Evolutionary conservation across 2,888 invertebrate genomes (phyloP).

Genomic region (Psylliodes chrysocephalus): DNA sequence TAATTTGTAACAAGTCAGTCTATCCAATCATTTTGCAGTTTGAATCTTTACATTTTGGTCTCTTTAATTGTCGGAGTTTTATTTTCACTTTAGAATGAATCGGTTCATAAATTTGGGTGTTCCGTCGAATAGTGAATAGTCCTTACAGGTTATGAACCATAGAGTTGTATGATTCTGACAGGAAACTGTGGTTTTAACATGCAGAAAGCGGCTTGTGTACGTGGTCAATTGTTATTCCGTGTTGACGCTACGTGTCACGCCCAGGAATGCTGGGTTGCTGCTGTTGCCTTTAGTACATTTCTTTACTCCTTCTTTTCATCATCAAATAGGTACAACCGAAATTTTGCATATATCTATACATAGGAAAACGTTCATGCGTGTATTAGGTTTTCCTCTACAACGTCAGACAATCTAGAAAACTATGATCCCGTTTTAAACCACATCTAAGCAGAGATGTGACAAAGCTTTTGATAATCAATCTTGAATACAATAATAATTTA

Average conservation of each 20-base stretch:
- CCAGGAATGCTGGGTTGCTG: slow-evolving; percentile 57
- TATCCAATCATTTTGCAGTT: too few species aligned
- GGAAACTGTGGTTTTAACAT: slow-evolving; percentile 62
- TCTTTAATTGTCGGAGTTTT: too few species aligned
- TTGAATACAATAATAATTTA: too few species aligned
- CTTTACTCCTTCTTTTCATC: slow-evolving; percentile 26
- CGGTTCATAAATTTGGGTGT: slow-evolving; percentile 38
- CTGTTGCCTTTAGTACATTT: slow-evolving; percentile 39
- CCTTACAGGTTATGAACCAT: slow-evolving; percentile 50
- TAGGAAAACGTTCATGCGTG: slow-evolving; percentile 27
- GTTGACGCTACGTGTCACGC: slow-evolving; percentile 61
- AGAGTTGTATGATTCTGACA: slow-evolving; percentile 60
- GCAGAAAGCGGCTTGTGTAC: slow-evolving; percentile 59
- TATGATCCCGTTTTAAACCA: too few species aligned
- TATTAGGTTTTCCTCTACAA: too few species aligned
- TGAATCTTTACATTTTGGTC: too few species aligned
- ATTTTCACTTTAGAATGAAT: too few species aligned
- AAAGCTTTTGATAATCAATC: too few species aligned
- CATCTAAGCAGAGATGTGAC: too few species aligned
- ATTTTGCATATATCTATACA: slow-evolving; percentile 20
- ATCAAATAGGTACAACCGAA: slow-evolving; percentile 1
- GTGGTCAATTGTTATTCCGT: slow-evolving; percentile 63
- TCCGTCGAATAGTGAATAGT: slow-evolving; percentile 32
- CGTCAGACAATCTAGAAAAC: too few species aligned
- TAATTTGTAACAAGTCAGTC: too few species aligned